These are phyloP conservation scores for Pterois miles DNA, from an alignment of 2,797 vertebrate genomes.

Conservation along the genomic window DNA sequence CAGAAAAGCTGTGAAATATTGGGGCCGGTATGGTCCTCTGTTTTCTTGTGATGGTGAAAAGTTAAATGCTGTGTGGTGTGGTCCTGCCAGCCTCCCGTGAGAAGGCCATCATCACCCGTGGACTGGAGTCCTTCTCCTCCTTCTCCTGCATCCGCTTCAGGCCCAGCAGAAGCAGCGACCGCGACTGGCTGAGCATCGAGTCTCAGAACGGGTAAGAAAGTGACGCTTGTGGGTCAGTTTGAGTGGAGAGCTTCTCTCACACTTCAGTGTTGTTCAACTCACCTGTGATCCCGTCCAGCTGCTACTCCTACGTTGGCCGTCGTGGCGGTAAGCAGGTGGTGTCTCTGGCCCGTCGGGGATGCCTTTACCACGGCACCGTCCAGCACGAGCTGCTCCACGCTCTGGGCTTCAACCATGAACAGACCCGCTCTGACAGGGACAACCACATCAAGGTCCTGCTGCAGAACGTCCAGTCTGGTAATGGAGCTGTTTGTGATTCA, in stretches of 20 bases:
- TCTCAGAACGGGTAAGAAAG: constrained; percentile 63
- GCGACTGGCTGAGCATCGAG: constrained; percentile 77
- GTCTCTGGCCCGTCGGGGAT: constrained; percentile 71
- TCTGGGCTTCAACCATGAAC: constrained; percentile 82
- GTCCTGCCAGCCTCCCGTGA: constrained; percentile 55
- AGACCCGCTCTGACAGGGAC: constrained; percentile 79
- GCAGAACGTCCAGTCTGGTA: constrained; percentile 63
- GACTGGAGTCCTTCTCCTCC: constrained; percentile 73
- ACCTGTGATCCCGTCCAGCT: constrained; percentile 42
- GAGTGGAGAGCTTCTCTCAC: neutral
- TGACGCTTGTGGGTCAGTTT: neutral
- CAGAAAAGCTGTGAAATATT: neutral
- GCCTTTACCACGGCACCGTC: constrained; percentile 74
- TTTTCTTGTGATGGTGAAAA: neutral
- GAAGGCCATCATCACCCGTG: constrained; percentile 64
- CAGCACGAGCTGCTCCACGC: constrained; percentile 83
- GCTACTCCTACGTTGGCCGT: constrained; percentile 68
- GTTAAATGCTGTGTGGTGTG: neutral
- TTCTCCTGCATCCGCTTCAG: constrained; percentile 79
- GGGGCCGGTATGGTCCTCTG: neutral
- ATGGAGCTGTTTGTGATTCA: neutral
- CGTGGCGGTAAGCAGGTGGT: constrained; percentile 63
- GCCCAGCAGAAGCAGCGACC: constrained; percentile 55
- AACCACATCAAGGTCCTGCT: constrained; percentile 73
- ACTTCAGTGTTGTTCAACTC: neutral